phyloP scores from a whole-genome alignment of 35 echinoderm and acorn worm genomes.

The Strongylocentrotus purpuratus region DNA sequence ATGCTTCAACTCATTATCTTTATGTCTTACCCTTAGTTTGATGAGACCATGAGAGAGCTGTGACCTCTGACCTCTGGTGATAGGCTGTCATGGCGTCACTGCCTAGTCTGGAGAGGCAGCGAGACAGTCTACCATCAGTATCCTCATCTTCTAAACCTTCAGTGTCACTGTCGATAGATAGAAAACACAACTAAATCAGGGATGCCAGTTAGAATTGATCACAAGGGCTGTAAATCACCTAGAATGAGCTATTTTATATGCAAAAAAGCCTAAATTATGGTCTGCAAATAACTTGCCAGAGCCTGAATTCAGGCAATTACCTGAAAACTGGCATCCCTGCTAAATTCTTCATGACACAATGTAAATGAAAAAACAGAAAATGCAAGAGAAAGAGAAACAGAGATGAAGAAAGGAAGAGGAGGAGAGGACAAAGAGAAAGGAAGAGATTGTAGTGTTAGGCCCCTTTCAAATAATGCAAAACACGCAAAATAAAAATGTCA shows the following conservation, averaged over 20 bases:
- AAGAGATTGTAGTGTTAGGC: not conserved
- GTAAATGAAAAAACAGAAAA: too few species aligned
- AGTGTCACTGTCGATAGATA: not conserved
- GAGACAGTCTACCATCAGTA: not conserved
- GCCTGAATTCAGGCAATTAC: too few species aligned
- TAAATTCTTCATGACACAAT: too few species aligned
- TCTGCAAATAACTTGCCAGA: too few species aligned
- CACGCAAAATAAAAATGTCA: too few species aligned
- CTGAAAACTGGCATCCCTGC: too few species aligned
- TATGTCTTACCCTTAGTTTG: not conserved
- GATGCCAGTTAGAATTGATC: too few species aligned
- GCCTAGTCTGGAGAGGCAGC: not conserved
- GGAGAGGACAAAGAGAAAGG: not conserved
- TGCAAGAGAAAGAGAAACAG: not conserved
- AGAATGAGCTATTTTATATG: too few species aligned
- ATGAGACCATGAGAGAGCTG: not conserved
- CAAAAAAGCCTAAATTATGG: too few species aligned
- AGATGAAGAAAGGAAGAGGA: not conserved
- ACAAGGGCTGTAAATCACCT: too few species aligned
- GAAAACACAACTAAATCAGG: not conserved
- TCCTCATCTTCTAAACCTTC: not conserved
- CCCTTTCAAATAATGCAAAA: too few species aligned
- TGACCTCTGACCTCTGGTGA: not conserved
- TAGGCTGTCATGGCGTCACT: not conserved
- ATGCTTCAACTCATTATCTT: too few species aligned